phyloP scores from a whole-genome alignment of 2,113 vertebrate species.

The Notechis scutatus region DNA sequence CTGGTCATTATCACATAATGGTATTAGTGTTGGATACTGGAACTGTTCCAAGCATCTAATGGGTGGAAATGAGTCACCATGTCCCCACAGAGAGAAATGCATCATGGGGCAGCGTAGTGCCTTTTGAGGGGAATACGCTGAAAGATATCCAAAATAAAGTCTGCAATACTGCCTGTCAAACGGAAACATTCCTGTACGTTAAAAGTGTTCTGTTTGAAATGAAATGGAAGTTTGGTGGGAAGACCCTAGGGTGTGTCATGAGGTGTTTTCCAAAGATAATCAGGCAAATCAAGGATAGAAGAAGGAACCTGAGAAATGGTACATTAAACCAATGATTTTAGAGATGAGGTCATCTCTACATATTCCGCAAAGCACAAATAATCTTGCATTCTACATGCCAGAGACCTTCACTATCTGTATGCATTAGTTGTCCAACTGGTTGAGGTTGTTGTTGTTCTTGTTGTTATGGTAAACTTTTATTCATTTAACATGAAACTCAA shows the following conservation, averaged over 20 bases:
- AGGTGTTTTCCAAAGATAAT: neutral
- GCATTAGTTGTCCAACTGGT: neutral
- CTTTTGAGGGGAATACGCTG: slow-evolving; percentile 46
- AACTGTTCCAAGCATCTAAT: slow-evolving; percentile 48
- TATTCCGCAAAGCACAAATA: neutral
- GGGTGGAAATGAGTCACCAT: slow-evolving; percentile 50
- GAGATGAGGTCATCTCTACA: neutral
- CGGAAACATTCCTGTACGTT: slow-evolving; percentile 9
- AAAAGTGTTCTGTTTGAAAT: neutral
- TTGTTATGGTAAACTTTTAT: too few species aligned
- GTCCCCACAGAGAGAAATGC: slow-evolving; percentile 49
- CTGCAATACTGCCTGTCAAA: slow-evolving; percentile 37
- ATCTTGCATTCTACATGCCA: neutral
- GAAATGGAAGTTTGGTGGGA: neutral
- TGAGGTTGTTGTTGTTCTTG: too few species aligned
- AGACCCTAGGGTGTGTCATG: neutral
- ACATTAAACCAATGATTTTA: slow-evolving; percentile 5
- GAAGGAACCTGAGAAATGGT: slow-evolving; percentile 4
- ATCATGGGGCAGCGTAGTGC: slow-evolving; percentile 45
- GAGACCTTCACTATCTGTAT: neutral
- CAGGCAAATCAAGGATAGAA: slow-evolving; percentile 14
- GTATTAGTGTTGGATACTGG: slow-evolving; percentile 51
- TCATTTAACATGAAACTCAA: too few species aligned
- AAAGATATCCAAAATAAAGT: slow-evolving; percentile 29
- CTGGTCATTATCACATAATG: slow-evolving; percentile 58